These are phyloP conservation scores for Tromatobia lineatoria DNA, from an alignment of 2,888 invertebrate species.

Conservation along the genomic window DNA sequence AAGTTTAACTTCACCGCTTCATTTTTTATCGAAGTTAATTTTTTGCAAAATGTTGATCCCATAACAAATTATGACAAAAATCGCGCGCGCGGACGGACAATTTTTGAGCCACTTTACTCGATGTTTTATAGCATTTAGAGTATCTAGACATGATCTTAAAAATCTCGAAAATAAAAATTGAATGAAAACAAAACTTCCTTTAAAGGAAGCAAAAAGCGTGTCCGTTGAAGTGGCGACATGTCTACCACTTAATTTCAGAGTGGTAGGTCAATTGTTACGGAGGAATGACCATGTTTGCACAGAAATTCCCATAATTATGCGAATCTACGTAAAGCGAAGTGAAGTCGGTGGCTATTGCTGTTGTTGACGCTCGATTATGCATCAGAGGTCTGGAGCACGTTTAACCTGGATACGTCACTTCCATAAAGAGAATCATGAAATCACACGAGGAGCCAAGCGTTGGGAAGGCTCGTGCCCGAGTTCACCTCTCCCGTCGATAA, in stretches of 20 bases:
- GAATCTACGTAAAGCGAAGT: conserved; percentile 48
- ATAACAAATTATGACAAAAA: no score
- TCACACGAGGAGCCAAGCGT: conserved; percentile 61
- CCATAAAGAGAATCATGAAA: conserved; percentile 73
- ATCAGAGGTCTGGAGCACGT: conserved; percentile 66
- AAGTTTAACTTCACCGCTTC: no score
- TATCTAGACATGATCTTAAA: no score
- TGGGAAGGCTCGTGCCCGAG: conserved; percentile 23
- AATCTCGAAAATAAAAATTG: no score
- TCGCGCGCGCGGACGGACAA: no score
- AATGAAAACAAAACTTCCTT: no score
- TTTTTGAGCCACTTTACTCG: no score
- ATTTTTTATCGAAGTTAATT: no score
- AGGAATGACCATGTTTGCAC: conserved; percentile 64
- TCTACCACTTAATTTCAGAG: conserved; percentile 27
- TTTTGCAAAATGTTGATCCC: no score
- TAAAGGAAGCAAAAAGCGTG: not conserved
- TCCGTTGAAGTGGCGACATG: not conserved
- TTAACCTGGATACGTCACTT: conserved; percentile 77
- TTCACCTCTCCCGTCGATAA: conserved; percentile 44
- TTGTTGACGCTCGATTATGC: conserved; percentile 64
- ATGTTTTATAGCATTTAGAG: no score
- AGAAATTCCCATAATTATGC: conserved; percentile 72
- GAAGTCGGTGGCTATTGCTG: conserved; percentile 1
- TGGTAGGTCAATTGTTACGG: not conserved